Base-by-base conservation (phyloP, 2,888 invertebrate genomes). In the Magallana nippona region DNA sequence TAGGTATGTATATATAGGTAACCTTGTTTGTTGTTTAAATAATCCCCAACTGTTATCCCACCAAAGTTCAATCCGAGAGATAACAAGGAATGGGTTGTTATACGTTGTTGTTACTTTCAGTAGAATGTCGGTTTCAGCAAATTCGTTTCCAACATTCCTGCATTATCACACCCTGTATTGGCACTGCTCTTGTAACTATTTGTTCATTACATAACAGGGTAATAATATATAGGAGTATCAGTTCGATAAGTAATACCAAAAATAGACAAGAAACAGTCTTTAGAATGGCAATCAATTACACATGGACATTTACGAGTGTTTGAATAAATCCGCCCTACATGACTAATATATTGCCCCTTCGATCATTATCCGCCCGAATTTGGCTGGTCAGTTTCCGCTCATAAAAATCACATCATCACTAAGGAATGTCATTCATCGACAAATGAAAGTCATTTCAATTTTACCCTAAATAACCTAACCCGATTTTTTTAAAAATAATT, bases 1-100 rank as follows among this genome's bases (percentile, higher is more conserved):
- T 32, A 71, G 71, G 22, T 71, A 71, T n/a, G n/a, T n/a, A n/a
- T n/a, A n/a, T n/a, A n/a, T 32, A 71, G 71, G 22, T 71, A 71
- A 71, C 27, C 3, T 2, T 71, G 71, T 71, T 71, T 71, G 71
- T 71, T 32, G 22, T 22, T 71, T 71, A 71, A 32, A 71, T 71
- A 71, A 71, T 27, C 32, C n/a, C 60, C 15, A 22, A 15, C 22
- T 10, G 15, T 71, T 71, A 71, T 27, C 71, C 71, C 32, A 27
- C 71, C 71, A 27, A 27, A 27, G 11, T 71, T 71, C 27, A 71
- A 71, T 71, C 15, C 32, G 5, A 11, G 27, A 27, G 71, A 71
- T 71, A 13, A 27, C 15, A 10, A 32, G 5, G 22, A 71, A 71
- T 22, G 71, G 71, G 13, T 71, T 71, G 27, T 27, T 27, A 13